Conservation (phyloP, 2,797 vertebrate genomes). For the Clarias laeviceps region DNA sequence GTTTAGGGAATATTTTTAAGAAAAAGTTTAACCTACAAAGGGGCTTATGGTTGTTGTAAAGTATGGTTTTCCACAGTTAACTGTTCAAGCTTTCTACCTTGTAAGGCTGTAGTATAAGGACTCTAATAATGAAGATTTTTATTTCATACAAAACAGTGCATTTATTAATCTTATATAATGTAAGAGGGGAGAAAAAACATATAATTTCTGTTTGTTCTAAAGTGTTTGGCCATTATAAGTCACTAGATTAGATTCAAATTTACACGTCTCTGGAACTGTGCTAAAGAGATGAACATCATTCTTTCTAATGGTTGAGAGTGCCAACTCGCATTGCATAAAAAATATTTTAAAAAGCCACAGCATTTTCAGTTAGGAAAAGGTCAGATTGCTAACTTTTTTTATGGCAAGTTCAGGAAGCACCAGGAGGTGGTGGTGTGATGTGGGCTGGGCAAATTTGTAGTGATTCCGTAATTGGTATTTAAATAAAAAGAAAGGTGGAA, state of each 20-base stretch:
- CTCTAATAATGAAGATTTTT: not conserved
- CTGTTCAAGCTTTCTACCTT: not conserved
- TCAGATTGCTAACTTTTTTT: not conserved
- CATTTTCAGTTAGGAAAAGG: not conserved
- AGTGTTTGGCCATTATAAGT: not conserved
- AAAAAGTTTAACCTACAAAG: not conserved
- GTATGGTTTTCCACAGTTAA: not conserved
- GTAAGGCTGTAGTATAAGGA: not conserved
- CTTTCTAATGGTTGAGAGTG: not conserved
- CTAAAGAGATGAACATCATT: not conserved
- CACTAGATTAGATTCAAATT: not conserved
- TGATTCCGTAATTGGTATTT: not conserved
- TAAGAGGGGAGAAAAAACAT: not conserved
- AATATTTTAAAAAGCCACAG: not conserved
- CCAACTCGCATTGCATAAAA: too few relatives aligned
- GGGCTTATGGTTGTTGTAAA: not conserved
- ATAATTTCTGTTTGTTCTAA: not conserved
- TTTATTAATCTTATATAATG: not conserved
- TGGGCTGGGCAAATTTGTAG: not conserved
- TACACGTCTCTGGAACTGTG: not conserved
- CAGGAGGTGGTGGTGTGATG: not conserved
- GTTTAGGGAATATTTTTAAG: not conserved
- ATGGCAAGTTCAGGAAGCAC: not conserved
- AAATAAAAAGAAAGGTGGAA: not conserved
- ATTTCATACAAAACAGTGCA: not conserved